Conservation (phyloP, 2,888 invertebrate species). For the Eugnorisma glareosa region DNA sequence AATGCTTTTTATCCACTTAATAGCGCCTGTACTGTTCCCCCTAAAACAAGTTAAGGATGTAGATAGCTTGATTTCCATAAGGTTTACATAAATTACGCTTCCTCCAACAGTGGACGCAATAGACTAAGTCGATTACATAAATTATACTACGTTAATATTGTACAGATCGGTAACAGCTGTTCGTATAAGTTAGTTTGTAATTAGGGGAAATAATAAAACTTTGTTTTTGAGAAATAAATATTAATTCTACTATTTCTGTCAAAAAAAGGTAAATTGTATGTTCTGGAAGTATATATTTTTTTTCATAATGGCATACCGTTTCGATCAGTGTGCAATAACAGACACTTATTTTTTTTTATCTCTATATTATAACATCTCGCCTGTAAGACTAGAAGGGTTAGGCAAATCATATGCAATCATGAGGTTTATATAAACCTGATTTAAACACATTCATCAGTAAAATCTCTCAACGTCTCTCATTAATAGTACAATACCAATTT, state of each 20-base stretch:
- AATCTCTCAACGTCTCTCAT: background rate
- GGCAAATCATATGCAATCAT: no score
- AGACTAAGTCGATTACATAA: constrained; percentile 31
- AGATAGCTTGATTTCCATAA: constrained; percentile 49
- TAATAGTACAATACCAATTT: background rate
- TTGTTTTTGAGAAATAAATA: background rate
- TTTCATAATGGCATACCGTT: no score
- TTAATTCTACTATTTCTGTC: background rate
- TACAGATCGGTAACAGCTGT: constrained; percentile 12
- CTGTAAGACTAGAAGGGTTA: no score
- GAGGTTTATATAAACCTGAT: background rate
- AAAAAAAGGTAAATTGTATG: no score
- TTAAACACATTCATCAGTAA: background rate
- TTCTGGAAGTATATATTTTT: no score
- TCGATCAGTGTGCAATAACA: no score
- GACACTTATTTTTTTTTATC: no score
- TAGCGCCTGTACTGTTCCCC: constrained; percentile 2
- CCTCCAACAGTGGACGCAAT: background rate
- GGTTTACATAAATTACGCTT: constrained; percentile 49
- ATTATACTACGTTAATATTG: constrained; percentile 25
- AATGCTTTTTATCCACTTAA: constrained; percentile 32
- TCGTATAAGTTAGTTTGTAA: background rate
- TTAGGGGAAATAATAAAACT: background rate
- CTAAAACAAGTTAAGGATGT: constrained; percentile 40
- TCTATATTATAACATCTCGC: no score